Percentiles rank a stretch among this genome's conserved stretches.
phyloP scores from a whole-genome alignment of 1,140 invertebrate species.

The Drosophila mayri region DNA sequence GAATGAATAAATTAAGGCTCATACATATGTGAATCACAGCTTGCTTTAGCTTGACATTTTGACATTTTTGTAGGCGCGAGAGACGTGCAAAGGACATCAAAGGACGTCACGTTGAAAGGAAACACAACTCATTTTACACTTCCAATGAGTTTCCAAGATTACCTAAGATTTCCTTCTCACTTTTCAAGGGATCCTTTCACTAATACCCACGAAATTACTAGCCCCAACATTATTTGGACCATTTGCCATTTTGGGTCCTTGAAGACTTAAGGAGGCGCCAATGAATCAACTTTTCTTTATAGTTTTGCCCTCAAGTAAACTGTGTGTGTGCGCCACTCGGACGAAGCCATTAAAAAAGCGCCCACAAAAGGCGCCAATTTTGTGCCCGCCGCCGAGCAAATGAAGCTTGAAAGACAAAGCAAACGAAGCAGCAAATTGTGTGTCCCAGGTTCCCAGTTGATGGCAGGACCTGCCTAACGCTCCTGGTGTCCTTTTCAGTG shows the following conservation, averaged over 20 bases:
- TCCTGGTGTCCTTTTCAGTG: not conserved
- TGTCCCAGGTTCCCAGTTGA: conserved; percentile 21
- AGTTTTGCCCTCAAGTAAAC: conserved; percentile 29
- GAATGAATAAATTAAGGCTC: conserved; percentile 38
- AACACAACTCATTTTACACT: conserved; percentile 19
- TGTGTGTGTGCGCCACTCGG: conserved; percentile 29
- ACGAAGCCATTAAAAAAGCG: conserved; percentile 54
- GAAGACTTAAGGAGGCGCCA: conserved; percentile 27
- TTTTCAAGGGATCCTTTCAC: conserved; percentile 2
- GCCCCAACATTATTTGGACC: conserved; percentile 13
- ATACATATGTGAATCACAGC: conserved; percentile 35
- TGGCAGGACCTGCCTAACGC: not conserved
- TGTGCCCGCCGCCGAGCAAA: conserved; percentile 52
- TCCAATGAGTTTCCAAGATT: not conserved
- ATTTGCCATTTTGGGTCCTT: conserved; percentile 32
- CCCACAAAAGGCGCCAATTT: conserved; percentile 59
- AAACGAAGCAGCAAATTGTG: conserved; percentile 44
- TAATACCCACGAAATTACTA: conserved; percentile 9
- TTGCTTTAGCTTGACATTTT: conserved; percentile 17
- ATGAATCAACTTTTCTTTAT: conserved; percentile 45
- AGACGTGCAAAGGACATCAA: conserved; percentile 35
- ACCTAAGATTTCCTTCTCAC: not conserved
- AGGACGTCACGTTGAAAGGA: conserved; percentile 20
- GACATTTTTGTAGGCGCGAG: conserved; percentile 12
- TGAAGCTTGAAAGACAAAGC: conserved; percentile 60